phyloP scores from a whole-genome alignment of 2,113 vertebrate species.

The Notechis scutatus region DNA sequence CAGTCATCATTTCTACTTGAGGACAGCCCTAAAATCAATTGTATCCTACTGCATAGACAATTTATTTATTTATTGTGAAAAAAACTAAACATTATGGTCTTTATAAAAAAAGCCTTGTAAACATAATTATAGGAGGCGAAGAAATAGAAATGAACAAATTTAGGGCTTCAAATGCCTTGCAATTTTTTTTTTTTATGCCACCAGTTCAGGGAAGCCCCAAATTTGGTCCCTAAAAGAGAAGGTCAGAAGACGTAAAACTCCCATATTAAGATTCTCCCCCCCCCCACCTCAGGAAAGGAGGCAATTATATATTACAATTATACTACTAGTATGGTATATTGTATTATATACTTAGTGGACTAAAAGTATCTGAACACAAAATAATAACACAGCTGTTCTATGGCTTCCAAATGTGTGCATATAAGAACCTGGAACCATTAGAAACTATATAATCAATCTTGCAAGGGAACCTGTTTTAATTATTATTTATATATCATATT shows the following conservation, averaged over 20 bases:
- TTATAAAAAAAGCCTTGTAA: not conserved
- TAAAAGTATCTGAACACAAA: not conserved
- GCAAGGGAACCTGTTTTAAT: not conserved
- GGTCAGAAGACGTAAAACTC: not conserved
- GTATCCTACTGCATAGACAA: not conserved
- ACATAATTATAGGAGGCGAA: not conserved
- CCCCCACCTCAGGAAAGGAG: not conserved
- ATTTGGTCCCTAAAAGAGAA: not conserved
- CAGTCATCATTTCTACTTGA: not conserved
- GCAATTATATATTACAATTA: not conserved
- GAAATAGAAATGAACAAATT: not conserved
- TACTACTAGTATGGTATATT: not conserved
- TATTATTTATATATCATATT: not conserved
- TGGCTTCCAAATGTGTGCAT: not conserved
- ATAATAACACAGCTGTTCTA: not conserved
- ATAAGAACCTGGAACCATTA: not conserved
- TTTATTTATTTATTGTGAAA: not conserved
- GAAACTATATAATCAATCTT: not conserved
- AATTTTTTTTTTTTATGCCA: not conserved
- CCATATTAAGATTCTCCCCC: not conserved
- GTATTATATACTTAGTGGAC: not conserved
- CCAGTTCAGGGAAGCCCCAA: not conserved
- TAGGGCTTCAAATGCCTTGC: not conserved
- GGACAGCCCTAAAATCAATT: not conserved
- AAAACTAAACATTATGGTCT: not conserved